phyloP scores from a whole-genome alignment of 2,888 invertebrate genomes.

The Bellardia pandia region DNA sequence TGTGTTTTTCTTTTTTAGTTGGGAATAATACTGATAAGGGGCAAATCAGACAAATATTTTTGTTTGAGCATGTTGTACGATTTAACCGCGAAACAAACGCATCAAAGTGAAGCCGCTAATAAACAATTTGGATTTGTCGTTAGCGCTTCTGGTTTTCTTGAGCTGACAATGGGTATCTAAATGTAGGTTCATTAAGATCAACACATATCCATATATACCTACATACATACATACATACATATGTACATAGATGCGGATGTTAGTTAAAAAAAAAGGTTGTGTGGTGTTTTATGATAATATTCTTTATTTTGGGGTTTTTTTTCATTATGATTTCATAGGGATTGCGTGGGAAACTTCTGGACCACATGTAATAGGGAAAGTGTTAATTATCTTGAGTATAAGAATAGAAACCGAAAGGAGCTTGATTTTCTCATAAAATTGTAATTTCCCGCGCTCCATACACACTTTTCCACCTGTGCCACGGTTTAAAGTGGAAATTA shows the following conservation, averaged over 20 bases:
- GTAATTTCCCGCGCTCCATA: conserved; percentile 74
- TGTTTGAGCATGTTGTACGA: conserved; percentile 78
- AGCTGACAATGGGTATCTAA: conserved; percentile 60
- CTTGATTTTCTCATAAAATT: conserved; percentile 55
- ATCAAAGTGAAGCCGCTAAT: conserved; percentile 59
- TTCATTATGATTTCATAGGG: conserved; percentile 61
- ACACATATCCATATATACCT: background rate
- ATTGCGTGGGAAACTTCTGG: conserved; percentile 78
- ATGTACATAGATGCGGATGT: conserved; percentile 38
- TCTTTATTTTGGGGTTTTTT: conserved; percentile 75
- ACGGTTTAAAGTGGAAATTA: conserved; percentile 64
- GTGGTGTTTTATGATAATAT: conserved; percentile 69
- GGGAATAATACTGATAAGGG: conserved; percentile 78
- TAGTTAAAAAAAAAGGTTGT: conserved; percentile 55
- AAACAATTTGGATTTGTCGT: conserved; percentile 73
- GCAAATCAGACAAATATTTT: conserved; percentile 83
- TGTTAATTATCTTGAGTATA: conserved; percentile 78
- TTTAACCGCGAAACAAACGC: conserved; percentile 73
- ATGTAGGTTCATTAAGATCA: conserved; percentile 14
- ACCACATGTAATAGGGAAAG: conserved; percentile 67
- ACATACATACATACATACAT: too few species aligned
- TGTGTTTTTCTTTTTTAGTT: background rate
- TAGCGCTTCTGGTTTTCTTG: conserved; percentile 81
- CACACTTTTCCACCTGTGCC: conserved; percentile 78
- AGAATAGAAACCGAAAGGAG: conserved; percentile 49